Base-by-base conservation (phyloP, 2,888 invertebrate species). In the Trisateles emortualis region DNA sequence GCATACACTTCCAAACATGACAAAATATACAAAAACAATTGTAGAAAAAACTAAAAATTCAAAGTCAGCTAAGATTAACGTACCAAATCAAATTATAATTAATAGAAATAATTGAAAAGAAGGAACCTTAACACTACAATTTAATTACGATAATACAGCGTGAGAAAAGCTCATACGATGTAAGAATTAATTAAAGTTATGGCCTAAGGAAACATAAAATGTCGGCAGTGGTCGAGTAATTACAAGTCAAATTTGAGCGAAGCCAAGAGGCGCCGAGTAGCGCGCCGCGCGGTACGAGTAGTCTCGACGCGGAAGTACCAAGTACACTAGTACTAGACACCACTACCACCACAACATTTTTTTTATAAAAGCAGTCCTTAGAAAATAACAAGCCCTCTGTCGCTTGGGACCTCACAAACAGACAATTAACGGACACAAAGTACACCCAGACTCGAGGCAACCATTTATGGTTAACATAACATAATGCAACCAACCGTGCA, bases 121-220 rank as follows among this genome's bases (percentile, higher is more conserved):
- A 67, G 68, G 45, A 71, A 68, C 68, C 57, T 72, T 62, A 72
- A 59, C 43, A 68, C 60, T 59, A 66, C 61, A 78, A 78, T 72
- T 73, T 79, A 79, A 83, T 79, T 74, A 78, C 72, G 74, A 79
- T 84, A 83, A 82, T 75, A 72, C 71, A 74, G 74, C 88, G 89
- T 90, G 90, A 89, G 90, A 91, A 89, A 86, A 85, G 78, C 76
- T 80, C 78, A 79, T 76, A 59, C 79, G 79, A 79, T 76, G 78
- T 82, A 78, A 80, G 82, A 89, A 88, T 87, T 89, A 89, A 90
- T 90, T 90, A 88, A 87, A 84, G 74, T 90, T 88, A 90, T 88
- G 82, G 87, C 72, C 78, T 78, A 82, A 87, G 88, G 88, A 89
- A 89, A 89, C 87, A 90, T 89, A 87, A 90, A 90, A 81, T 72